phyloP scores from a whole-genome alignment of 2,888 invertebrate species.

The Ceriagrion tenellum region DNA sequence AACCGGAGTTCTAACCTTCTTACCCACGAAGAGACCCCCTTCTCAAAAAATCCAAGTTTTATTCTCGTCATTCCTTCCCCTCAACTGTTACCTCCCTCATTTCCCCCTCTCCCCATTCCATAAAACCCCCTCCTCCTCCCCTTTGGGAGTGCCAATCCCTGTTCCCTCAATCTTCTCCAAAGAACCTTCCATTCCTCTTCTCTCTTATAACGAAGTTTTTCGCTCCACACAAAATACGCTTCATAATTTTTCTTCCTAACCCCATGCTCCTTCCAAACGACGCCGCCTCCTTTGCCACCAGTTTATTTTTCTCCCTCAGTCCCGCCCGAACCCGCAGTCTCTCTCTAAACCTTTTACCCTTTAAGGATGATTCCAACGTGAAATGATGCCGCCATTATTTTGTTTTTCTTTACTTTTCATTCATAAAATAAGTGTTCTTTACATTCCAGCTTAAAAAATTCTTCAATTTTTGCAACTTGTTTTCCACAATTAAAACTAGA shows the following conservation, averaged over 20 bases:
- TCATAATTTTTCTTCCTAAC: not conserved
- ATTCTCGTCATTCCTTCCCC: not conserved
- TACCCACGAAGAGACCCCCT: not conserved
- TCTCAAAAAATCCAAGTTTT: not conserved
- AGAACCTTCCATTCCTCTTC: not conserved
- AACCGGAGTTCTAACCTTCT: too few species aligned
- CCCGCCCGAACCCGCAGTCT: too few species aligned
- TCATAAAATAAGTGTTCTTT: too few species aligned
- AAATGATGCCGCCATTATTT: too few species aligned
- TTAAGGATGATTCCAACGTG: too few species aligned
- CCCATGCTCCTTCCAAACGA: not conserved
- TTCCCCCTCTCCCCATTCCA: not conserved
- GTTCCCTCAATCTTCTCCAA: not conserved
- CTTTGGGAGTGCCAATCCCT: conserved; percentile 25
- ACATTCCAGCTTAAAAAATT: too few species aligned
- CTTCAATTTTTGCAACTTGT: too few species aligned
- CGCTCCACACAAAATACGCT: not conserved
- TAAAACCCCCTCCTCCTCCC: not conserved
- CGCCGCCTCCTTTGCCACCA: not conserved
- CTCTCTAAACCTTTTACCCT: too few species aligned
- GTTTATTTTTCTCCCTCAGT: too few species aligned
- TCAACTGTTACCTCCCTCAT: not conserved
- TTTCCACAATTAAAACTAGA: too few species aligned
- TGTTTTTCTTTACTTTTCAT: too few species aligned
- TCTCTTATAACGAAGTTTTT: conserved; percentile 28